These are phyloP conservation scores for Hemitrygon akajei DNA, from an alignment of 2,797 vertebrate species.

Conservation along the genomic window DNA sequence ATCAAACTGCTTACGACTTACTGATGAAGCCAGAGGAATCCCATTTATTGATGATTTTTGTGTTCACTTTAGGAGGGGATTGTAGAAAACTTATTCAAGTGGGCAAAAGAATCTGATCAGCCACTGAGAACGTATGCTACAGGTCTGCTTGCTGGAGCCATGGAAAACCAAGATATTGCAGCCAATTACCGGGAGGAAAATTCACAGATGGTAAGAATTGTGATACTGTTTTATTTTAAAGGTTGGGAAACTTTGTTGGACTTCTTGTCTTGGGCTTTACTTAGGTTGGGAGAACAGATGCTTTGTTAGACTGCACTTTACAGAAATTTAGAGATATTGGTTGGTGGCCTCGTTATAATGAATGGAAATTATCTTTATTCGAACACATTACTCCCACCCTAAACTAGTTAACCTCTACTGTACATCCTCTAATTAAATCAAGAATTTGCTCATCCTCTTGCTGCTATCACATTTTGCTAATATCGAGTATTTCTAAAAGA, in stretches of 20 bases:
- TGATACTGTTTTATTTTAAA: background rate
- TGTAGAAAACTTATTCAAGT: constrained; percentile 94
- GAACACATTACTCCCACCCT: background rate
- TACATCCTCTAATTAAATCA: background rate
- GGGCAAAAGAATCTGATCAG: constrained; percentile 91
- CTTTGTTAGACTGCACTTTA: background rate
- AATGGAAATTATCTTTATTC: background rate
- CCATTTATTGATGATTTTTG: constrained; percentile 36
- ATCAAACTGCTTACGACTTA: background rate
- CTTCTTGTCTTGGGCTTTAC: background rate
- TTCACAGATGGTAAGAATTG: constrained; percentile 76
- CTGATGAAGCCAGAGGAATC: background rate
- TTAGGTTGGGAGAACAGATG: background rate
- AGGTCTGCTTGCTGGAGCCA: constrained; percentile 87
- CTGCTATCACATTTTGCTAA: background rate
- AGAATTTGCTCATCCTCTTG: background rate
- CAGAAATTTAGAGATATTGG: background rate
- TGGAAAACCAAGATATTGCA: constrained; percentile 99
- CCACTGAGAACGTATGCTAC: constrained; percentile 90
- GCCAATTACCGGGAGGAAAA: constrained; percentile 98
- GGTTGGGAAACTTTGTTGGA: background rate
- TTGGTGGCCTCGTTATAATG: too few relatives aligned
- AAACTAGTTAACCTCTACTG: background rate
- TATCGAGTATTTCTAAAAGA: too few relatives aligned
- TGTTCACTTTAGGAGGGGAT: constrained; percentile 78